Evolutionary conservation across 2,797 vertebrate genomes (phyloP).

Genomic region (Cuniculus paca): DNA sequence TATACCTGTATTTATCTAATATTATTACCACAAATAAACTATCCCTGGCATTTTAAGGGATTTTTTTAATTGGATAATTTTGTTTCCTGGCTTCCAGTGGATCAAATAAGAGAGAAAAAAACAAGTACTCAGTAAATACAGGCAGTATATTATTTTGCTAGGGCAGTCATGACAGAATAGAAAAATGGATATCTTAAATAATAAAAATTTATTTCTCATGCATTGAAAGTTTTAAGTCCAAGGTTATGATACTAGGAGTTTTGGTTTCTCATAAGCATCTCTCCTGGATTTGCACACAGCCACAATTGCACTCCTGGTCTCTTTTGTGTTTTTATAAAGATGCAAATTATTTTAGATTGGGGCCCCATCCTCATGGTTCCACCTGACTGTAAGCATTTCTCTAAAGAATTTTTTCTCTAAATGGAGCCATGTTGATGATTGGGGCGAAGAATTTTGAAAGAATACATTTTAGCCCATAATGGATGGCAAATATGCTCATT

Average conservation of each 20-base stretch:
- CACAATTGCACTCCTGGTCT: background rate
- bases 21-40: slow-evolving; percentile 21
- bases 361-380: background rate
- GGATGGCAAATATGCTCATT: background rate
- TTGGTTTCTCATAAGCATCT: background rate
- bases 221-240: background rate
- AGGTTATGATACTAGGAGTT: background rate
- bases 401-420: background rate
- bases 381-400: background rate
- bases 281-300: background rate
- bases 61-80: background rate
- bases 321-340: background rate
- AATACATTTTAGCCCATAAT: background rate
- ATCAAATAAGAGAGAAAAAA: background rate
- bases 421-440: background rate
- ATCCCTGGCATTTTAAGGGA: background rate
- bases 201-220: background rate
- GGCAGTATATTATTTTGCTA: background rate
- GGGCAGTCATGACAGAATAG: background rate
- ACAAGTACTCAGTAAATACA: background rate
- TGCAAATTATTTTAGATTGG: background rate
- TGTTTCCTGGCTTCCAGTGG: background rate
- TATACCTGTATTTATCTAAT: background rate
- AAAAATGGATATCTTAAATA: background rate
- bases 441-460: background rate